Evolutionary conservation across 1,140 invertebrate genomes (phyloP).

Genomic region (Triops cancriformis): DNA sequence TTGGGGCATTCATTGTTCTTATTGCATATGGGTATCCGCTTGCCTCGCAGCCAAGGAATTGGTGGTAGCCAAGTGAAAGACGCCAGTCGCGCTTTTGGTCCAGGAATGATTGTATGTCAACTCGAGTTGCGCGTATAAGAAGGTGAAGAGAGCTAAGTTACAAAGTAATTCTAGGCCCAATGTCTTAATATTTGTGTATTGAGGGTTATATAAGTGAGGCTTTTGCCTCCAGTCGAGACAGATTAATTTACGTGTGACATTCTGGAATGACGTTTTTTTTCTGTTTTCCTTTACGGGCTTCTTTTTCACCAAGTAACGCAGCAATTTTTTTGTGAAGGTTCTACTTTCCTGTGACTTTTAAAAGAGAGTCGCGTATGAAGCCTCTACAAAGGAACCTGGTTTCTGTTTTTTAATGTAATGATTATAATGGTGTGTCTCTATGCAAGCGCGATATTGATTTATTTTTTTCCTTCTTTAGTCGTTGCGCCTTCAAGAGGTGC

Average conservation of each 20-base stretch:
- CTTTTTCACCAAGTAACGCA: background rate
- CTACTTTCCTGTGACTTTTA: background rate
- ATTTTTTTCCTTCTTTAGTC: background rate
- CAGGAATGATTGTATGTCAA: too few relatives aligned
- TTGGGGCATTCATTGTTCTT: too few relatives aligned
- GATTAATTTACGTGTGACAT: background rate
- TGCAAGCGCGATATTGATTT: background rate
- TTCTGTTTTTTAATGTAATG: background rate
- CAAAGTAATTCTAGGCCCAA: too few relatives aligned
- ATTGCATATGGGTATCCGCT: too few relatives aligned
- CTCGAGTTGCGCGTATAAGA: too few relatives aligned
- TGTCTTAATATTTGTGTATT: too few relatives aligned
- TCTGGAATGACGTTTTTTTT: background rate
- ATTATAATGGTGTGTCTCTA: background rate
- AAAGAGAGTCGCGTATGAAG: background rate
- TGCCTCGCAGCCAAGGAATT: too few relatives aligned
- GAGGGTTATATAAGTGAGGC: too few relatives aligned
- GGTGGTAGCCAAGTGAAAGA: too few relatives aligned
- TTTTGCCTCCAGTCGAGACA: too few relatives aligned
- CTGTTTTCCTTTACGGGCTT: background rate
- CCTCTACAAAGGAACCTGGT: background rate
- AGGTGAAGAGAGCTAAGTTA: too few relatives aligned
- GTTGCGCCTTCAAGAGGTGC: constrained; percentile 3
- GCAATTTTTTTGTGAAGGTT: background rate
- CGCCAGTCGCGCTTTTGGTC: too few relatives aligned